Conservation (phyloP, 1,140 invertebrate genomes). For the Physella acuta region DNA sequence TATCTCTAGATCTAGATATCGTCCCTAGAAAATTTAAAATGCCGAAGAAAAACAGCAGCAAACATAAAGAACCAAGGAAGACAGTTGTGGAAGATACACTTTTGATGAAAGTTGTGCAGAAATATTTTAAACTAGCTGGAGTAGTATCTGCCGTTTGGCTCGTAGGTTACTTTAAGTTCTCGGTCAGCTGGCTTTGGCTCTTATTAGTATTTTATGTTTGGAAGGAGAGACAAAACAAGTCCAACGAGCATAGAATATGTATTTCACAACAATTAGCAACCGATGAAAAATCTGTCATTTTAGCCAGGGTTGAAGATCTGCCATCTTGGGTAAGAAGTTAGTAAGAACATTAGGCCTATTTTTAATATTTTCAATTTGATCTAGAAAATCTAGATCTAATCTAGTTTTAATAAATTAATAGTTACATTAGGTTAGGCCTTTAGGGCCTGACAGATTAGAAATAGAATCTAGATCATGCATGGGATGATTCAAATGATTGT, state of each 20-base stretch:
- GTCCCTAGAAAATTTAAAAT: background rate
- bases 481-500: too few species aligned
- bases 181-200: slow-evolving; percentile 82
- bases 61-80: slow-evolving; percentile 26
- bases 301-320: slow-evolving; percentile 80
- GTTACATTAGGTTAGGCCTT: too few species aligned
- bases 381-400: too few species aligned
- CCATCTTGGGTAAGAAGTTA: slow-evolving; percentile 87
- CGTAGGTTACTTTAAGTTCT: slow-evolving; percentile 82
- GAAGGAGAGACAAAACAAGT: slow-evolving; percentile 76
- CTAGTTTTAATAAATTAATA: too few species aligned
- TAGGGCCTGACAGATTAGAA: too few species aligned
- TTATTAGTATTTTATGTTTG: slow-evolving; percentile 79
- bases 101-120: slow-evolving; percentile 37
- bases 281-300: slow-evolving; percentile 83
- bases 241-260: slow-evolving; percentile 74
- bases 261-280: slow-evolving; percentile 78
- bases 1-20: background rate
- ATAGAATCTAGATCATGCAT: too few species aligned
- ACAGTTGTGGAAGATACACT: slow-evolving; percentile 45
- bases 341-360: background rate
- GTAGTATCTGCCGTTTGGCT: slow-evolving; percentile 65
- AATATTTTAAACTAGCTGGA: slow-evolving; percentile 50
- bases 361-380: too few species aligned
- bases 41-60: slow-evolving; percentile 4